phyloP scores from a whole-genome alignment of 2,113 vertebrate genomes.

The Syngnathus typhle region DNA sequence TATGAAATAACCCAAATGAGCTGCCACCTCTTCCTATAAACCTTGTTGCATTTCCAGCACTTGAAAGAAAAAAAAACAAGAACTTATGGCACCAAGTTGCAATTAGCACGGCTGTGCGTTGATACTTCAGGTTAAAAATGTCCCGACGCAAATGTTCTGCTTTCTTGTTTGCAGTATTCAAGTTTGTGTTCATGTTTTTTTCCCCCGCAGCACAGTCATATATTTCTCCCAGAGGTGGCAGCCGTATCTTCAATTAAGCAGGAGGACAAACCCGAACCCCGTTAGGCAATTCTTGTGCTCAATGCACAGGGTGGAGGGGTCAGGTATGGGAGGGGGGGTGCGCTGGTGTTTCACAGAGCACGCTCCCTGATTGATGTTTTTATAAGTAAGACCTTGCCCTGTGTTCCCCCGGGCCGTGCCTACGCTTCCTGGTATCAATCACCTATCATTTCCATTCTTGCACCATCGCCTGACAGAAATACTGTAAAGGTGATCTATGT shows the following conservation, averaged over 20 bases:
- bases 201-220: constrained; percentile 8
- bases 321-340: constrained; percentile 12
- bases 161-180: constrained; percentile 15
- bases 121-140: not conserved
- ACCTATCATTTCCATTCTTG: constrained; percentile 73
- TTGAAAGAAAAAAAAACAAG: not conserved
- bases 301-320: constrained; percentile 22
- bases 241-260: constrained; percentile 51
- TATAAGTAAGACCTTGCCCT: constrained; percentile 76
- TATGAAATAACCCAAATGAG: constrained; percentile 27
- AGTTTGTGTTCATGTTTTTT: constrained; percentile 3
- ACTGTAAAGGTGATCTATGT: constrained; percentile 75
- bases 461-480: constrained; percentile 69
- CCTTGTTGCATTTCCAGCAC: not conserved
- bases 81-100: not conserved
- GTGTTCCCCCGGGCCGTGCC: constrained; percentile 52
- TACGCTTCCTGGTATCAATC: constrained; percentile 74
- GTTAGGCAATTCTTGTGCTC: constrained; percentile 36
- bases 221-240: constrained; percentile 22
- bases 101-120: not conserved
- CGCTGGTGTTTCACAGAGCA: constrained; percentile 50
- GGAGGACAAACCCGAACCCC: constrained; percentile 30
- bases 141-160: not conserved
- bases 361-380: constrained; percentile 73
- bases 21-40: not conserved